These are phyloP conservation scores for Linnaemya tessellans DNA, from an alignment of 2,888 invertebrate species.

Conservation along the genomic window DNA sequence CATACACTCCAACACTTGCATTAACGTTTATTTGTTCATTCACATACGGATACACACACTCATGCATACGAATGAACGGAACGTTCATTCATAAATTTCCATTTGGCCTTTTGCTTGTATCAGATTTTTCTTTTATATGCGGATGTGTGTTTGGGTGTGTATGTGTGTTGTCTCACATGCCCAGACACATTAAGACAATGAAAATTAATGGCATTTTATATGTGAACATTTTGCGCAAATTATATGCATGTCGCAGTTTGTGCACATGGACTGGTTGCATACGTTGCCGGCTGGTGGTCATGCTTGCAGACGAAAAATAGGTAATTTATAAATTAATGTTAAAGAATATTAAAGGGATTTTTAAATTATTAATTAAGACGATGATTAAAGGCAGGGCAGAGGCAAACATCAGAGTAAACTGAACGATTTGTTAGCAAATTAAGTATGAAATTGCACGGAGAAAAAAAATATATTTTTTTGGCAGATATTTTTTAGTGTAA, in stretches of 20 bases:
- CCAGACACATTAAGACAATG: slow-evolving; percentile 70
- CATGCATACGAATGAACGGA: neutral
- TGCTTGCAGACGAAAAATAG: neutral
- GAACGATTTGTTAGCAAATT: too few species aligned
- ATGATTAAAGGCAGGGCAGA: neutral
- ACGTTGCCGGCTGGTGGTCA: neutral
- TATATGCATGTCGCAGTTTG: slow-evolving; percentile 34
- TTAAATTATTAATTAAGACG: slow-evolving; percentile 45
- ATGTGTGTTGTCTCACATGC: slow-evolving; percentile 39
- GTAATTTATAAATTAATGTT: slow-evolving; percentile 38
- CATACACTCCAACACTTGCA: slow-evolving; percentile 38
- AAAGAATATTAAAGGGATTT: slow-evolving; percentile 42
- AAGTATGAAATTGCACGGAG: too few species aligned
- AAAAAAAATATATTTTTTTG: too few species aligned
- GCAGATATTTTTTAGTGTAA: too few species aligned
- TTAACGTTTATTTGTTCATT: neutral
- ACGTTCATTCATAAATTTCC: neutral
- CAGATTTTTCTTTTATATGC: slow-evolving; percentile 10
- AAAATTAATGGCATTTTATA: slow-evolving; percentile 69
- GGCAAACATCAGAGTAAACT: neutral
- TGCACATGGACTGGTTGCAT: neutral
- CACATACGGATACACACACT: neutral
- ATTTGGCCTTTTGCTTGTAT: neutral
- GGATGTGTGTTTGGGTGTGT: neutral
- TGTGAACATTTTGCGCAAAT: slow-evolving; percentile 56